Conservation (phyloP, 2,888 invertebrate species). For the Philereme vetulata region DNA sequence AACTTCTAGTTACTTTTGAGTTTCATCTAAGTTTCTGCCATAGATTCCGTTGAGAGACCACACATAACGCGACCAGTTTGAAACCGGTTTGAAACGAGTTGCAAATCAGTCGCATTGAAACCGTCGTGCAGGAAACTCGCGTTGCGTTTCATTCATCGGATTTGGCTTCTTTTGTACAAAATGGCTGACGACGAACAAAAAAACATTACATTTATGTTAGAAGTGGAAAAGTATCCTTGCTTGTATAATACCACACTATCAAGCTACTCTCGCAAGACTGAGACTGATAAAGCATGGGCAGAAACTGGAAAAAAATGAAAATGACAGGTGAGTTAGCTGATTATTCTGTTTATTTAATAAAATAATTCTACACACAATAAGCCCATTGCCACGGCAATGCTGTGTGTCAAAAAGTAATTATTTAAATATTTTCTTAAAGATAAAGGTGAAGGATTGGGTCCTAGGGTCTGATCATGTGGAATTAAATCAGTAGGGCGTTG, state of each 20-base stretch:
- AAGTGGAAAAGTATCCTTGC: slow-evolving; percentile 21
- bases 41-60: no score
- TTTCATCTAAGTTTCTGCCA: no score
- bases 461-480: no score
- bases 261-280: slow-evolving; percentile 23
- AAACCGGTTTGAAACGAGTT: no score
- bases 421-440: slow-evolving; percentile 14
- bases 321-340: slow-evolving; percentile 10
- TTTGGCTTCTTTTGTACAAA: slow-evolving; percentile 6
- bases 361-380: background rate
- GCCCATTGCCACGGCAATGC: slow-evolving; percentile 12
- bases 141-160: slow-evolving; percentile 12
- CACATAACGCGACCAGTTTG: no score
- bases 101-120: no score
- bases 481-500: no score
- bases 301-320: slow-evolving; percentile 23
- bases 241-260: slow-evolving; percentile 23
- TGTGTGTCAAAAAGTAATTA: slow-evolving; percentile 6
- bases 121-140: background rate
- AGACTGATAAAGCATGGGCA: slow-evolving; percentile 21
- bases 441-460: slow-evolving; percentile 7
- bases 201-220: slow-evolving; percentile 21
- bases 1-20: no score
- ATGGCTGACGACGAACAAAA: slow-evolving; percentile 16
- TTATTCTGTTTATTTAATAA: background rate